phyloP scores from a whole-genome alignment of 2,113 vertebrate species.

The Nycticebus coucang region DNA sequence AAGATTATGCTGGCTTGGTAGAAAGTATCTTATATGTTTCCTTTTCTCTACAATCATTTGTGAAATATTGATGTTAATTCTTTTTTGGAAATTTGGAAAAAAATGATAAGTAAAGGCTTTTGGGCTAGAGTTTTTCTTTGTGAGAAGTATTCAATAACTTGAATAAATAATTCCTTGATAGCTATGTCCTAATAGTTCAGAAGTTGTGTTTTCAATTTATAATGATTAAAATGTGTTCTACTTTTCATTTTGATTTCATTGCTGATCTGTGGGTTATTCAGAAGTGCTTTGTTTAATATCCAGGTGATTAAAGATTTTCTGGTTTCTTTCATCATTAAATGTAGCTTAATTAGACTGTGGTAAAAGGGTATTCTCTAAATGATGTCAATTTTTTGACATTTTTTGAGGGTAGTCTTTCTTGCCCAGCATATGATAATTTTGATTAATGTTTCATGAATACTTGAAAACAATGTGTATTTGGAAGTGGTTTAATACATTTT shows the following conservation, averaged over 20 bases:
- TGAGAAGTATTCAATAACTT: not conserved
- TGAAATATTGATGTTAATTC: not conserved
- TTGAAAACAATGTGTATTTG: conserved; percentile 5
- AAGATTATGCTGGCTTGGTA: not conserved
- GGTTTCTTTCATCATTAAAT: not conserved
- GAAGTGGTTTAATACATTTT: not conserved
- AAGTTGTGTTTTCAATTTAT: not conserved
- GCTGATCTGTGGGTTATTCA: not conserved
- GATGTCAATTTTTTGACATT: not conserved
- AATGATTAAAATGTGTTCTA: not conserved
- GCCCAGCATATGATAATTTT: not conserved
- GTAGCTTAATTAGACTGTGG: not conserved
- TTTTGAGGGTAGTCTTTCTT: not conserved
- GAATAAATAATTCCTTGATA: not conserved
- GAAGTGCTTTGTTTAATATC: not conserved
- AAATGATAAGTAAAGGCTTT: not conserved
- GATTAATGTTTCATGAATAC: not conserved
- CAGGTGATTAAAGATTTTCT: not conserved
- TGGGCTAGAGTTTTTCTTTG: not conserved
- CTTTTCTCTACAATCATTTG: not conserved
- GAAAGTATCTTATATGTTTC: not conserved
- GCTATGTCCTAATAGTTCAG: not conserved
- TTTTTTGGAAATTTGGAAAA: not conserved
- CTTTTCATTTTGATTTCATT: not conserved
- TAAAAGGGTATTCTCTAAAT: not conserved